Base-by-base conservation (phyloP, 2,113 vertebrate species). In the Carassius auratus region DNA sequence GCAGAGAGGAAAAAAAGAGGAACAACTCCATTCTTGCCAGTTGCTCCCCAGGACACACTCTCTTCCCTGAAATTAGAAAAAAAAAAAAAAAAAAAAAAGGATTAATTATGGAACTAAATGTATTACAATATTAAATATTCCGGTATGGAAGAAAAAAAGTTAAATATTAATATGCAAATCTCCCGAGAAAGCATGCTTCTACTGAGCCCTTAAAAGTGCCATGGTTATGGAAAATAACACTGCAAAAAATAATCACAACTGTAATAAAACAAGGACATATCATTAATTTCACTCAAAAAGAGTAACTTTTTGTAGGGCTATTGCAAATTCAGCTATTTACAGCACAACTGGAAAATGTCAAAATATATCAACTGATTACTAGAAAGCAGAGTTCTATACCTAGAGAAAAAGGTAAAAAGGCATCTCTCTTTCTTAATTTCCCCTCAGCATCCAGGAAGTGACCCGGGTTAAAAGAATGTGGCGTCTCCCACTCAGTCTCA, bases 371-470 rank as follows among this genome's bases (percentile, higher is more conserved):
- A 12, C 48, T 50, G 14, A 73, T 73, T 73, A 9, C 8, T 73
- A 45, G 7, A 10, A 33, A 26, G 8, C 23, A 57, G 1, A 8
- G n/a, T 48, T 48, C 48, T 61, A 77, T 75, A 96, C 96, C 95
- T 87, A 93, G 73, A 86, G 95, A 96, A 88, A 97, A 97, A 45
- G 96, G 95, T 75, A 96, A 75, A 86, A 97, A 97, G 85, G 94
- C 91, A 45, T 97, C 96, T 83, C 89, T 94, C 86, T 92, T 96
- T 90, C 93, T 94, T 86, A 96, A 95, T 83, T 93, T 92, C 62
- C 96, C 94, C 0, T 96, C 94, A 79, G 85, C 75, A 77, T 97
- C 96, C 92, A 97, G 91, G 85, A 97, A 97, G 85, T 97, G 96
- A 64, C 94, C 92, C 57, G 57, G 55, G 57, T 59, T 59, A 59